These are phyloP conservation scores for Gambelia wislizenii DNA, from an alignment of 2,797 vertebrate species.

Conservation along the genomic window DNA sequence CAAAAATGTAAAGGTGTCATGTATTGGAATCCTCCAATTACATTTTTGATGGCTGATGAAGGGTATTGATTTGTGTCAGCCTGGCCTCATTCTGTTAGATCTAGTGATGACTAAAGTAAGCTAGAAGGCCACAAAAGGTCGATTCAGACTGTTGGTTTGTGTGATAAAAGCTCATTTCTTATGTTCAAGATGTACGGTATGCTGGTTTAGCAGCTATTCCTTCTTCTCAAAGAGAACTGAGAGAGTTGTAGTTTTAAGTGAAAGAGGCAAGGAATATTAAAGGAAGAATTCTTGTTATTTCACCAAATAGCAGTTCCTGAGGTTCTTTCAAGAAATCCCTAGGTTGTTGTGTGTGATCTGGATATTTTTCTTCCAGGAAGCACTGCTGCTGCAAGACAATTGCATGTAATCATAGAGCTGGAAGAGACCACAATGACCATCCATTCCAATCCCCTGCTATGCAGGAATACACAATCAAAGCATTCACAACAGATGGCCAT, in stretches of 20 bases:
- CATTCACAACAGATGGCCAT: no score
- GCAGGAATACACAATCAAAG: no score
- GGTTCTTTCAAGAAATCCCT: not conserved
- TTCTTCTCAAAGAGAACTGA: no score
- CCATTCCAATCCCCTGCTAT: no score
- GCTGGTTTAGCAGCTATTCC: not conserved
- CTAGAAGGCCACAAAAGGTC: slow-evolving; percentile 9
- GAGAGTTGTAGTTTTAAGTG: not conserved
- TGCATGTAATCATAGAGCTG: no score
- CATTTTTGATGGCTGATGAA: not conserved
- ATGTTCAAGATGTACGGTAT: not conserved
- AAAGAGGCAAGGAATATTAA: not conserved
- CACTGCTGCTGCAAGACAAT: not conserved
- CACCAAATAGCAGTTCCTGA: not conserved
- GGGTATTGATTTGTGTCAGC: slow-evolving; percentile 40
- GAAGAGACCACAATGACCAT: no score
- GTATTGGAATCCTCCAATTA: not conserved
- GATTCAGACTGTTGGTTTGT: not conserved
- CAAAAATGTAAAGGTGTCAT: not conserved
- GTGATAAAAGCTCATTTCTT: not conserved
- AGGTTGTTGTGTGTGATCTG: not conserved
- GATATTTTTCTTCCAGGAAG: not conserved
- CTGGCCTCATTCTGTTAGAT: slow-evolving; percentile 37
- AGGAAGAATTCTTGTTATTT: not conserved
- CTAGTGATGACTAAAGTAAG: slow-evolving; percentile 20